phyloP scores from a whole-genome alignment of 64 coral and sea anemone genomes.

The Platygyra sinensis region DNA sequence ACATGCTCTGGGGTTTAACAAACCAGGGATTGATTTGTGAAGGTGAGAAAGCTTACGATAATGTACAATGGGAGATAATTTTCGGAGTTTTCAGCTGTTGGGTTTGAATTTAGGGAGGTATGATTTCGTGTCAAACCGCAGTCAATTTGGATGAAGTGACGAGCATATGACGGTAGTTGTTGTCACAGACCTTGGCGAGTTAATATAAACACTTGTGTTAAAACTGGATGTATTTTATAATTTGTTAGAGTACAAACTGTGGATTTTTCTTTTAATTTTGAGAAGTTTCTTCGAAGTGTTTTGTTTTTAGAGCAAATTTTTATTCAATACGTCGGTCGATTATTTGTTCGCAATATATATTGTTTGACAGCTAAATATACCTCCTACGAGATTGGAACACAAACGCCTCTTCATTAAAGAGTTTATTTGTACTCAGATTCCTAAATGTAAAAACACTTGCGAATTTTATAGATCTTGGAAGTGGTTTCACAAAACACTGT shows the following conservation, averaged over 20 bases:
- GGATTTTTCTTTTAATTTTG: too few species aligned
- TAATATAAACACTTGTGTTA: background rate
- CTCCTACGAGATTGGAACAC: too few species aligned
- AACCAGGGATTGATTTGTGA: conserved; percentile 94
- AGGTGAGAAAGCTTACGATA: conserved; percentile 48
- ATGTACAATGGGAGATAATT: background rate
- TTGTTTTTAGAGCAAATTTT: too few species aligned
- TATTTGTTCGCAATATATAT: background rate
- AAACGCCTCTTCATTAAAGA: background rate
- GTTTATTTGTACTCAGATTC: background rate
- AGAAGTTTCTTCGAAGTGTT: too few species aligned
- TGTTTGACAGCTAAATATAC: background rate
- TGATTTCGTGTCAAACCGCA: background rate
- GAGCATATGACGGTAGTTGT: too few species aligned
- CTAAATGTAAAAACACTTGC: background rate
- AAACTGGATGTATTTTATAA: too few species aligned
- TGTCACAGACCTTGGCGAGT: too few species aligned
- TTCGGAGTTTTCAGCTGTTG: background rate
- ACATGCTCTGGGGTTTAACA: conserved; percentile 95
- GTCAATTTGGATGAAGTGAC: too few species aligned
- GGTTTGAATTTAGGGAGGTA: background rate
- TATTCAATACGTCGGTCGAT: too few species aligned
- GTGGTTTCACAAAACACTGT: background rate
- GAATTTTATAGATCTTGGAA: background rate
- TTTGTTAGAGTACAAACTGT: too few species aligned